Conservation (phyloP, 2,797 vertebrate species). For the Epinephelus awoara region DNA sequence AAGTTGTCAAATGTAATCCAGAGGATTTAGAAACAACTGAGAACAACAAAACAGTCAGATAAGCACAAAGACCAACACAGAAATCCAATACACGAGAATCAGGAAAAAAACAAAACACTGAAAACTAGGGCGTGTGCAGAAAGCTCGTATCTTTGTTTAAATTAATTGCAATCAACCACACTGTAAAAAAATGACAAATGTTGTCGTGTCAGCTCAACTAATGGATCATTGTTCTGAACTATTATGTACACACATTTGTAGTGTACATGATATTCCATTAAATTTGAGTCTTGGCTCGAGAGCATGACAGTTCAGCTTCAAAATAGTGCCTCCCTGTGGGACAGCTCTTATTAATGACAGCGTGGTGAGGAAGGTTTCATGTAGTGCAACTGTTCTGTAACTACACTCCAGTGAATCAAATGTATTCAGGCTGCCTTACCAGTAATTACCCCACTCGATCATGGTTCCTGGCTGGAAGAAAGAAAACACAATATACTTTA, state of each 20-base stretch:
- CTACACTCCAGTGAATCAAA: conserved; percentile 70
- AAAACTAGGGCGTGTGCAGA: conserved; percentile 4
- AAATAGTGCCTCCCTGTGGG: conserved; percentile 64
- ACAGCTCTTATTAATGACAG: conserved; percentile 67
- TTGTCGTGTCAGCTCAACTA: not conserved
- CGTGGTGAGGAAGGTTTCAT: conserved; percentile 53
- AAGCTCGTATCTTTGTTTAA: not conserved
- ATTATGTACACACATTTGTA: conserved; percentile 1
- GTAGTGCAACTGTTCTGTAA: conserved; percentile 69
- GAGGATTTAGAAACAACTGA: not conserved
- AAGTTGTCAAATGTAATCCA: not conserved
- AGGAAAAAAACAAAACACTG: not conserved
- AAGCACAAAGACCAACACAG: not conserved
- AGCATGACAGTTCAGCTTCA: conserved; percentile 39
- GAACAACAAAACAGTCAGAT: not conserved
- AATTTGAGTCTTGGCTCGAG: conserved; percentile 43
- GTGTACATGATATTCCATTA: conserved; percentile 3
- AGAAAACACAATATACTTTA: conserved; percentile 55
- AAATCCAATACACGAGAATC: not conserved
- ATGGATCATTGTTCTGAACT: conserved; percentile 1
- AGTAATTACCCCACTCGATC: conserved; percentile 99
- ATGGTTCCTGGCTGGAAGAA: conserved; percentile 95
- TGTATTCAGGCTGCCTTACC: conserved; percentile 87
- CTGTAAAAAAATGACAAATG: conserved; percentile 28
- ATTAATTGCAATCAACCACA: conserved; percentile 42